Percentiles rank a stretch among this genome's conserved stretches.
Evolutionary conservation across 2,113 vertebrate species (phyloP).

Genomic region (Pterocles orientalis): DNA sequence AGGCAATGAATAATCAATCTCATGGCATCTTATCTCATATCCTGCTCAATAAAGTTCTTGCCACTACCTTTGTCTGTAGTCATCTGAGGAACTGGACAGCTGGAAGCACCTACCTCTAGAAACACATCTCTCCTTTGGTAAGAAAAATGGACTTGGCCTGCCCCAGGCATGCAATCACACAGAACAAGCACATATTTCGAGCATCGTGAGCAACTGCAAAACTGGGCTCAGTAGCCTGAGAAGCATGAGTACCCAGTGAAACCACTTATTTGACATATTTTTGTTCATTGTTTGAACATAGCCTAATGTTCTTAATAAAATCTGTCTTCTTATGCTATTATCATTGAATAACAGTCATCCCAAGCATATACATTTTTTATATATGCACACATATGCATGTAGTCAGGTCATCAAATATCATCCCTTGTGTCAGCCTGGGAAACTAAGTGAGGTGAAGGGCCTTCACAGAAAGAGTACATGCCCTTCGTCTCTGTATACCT

Average conservation of each 20-base stretch:
- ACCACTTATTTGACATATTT: neutral
- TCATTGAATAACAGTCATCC: neutral
- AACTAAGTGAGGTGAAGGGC: neutral
- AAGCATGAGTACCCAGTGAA: neutral
- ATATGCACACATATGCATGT: too few relatives aligned
- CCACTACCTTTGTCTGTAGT: neutral
- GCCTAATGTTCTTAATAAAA: neutral
- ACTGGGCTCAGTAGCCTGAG: neutral
- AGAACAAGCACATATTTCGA: neutral
- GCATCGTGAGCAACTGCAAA: neutral
- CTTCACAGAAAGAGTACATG: neutral
- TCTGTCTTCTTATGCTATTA: neutral
- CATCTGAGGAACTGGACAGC: neutral
- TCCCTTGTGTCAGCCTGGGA: neutral
- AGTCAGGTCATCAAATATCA: neutral
- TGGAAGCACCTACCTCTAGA: neutral
- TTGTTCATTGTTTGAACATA: neutral
- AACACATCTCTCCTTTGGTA: neutral
- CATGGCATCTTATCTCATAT: neutral
- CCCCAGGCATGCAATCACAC: rapidly evolving
- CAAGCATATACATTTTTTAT: neutral
- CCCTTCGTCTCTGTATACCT: neutral
- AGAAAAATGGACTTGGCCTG: neutral
- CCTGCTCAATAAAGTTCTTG: neutral
- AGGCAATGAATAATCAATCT: neutral